phyloP scores from a whole-genome alignment of 2,113 vertebrate genomes.

The Chaenogobius annularis region DNA sequence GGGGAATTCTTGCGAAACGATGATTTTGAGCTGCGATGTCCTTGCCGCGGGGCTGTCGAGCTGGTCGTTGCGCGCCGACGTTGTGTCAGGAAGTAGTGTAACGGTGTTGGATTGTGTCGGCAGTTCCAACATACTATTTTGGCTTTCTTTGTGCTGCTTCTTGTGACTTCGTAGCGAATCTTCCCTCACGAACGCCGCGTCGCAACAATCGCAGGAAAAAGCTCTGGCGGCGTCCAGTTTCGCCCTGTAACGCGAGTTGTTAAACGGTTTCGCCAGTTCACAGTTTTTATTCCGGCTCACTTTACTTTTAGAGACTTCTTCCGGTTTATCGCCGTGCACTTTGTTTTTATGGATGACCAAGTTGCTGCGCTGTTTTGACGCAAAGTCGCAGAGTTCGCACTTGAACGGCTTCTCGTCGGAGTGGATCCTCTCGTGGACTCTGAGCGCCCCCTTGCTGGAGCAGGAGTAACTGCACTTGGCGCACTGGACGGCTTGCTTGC shows the following conservation, averaged over 20 bases:
- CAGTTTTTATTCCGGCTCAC: conserved; percentile 5
- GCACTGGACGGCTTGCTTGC: conserved; percentile 87
- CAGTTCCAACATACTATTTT: conserved; percentile 62
- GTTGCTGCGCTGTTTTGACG: conserved; percentile 95
- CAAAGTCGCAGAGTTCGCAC: conserved; percentile 86
- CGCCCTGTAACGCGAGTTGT: conserved; percentile 84
- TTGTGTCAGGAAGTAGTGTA: conserved; percentile 28
- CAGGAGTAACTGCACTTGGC: conserved; percentile 90
- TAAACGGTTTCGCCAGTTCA: conserved; percentile 67
- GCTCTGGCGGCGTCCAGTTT: conserved; percentile 88
- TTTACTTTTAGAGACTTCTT: conserved; percentile 15
- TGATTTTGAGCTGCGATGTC: conserved; percentile 85
- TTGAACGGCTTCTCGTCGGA: conserved; percentile 91
- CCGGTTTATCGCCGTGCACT: conserved; percentile 79
- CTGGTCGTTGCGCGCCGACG: conserved; percentile 57
- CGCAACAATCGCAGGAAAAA: conserved; percentile 87
- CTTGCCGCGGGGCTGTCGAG: conserved; percentile 69
- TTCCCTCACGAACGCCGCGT: conserved; percentile 90
- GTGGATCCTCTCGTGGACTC: conserved; percentile 90
- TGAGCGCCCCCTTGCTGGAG: conserved; percentile 90
- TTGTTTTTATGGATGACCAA: conserved; percentile 91
- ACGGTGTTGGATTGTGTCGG: conserved; percentile 50
- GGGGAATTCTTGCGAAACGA: conserved; percentile 79
- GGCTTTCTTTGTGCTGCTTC: conserved; percentile 85
- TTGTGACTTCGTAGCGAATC: conserved; percentile 94